Evolutionary conservation across 2,797 vertebrate genomes (phyloP), one percentile per base, ranked within the genome.

Genomic region (Enteromius fasciolatus): DNA sequence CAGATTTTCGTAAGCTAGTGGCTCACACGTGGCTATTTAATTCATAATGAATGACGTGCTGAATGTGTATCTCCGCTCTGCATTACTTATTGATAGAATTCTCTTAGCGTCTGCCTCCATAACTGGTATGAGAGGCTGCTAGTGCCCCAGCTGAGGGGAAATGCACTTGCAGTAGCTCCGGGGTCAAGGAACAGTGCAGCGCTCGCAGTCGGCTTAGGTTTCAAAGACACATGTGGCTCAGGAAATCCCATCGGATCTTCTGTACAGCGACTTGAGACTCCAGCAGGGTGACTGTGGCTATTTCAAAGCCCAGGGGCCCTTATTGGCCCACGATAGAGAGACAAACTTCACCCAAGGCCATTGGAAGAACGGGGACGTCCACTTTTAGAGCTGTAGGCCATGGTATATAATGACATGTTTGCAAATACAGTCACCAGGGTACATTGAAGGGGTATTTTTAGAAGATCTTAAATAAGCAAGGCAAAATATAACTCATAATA

Each of bases 11-110:
- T 76, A 78, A 54, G 77, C 74, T 84, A 39, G 41, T 74, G 73
- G 84, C 84, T 85, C 79, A 76, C 66, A 28, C 68, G 64, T 61
- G 83, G 82, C 83, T 77, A 59, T 88, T 87, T 83, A 77, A 88
- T 88, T 87, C 83, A 88, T 88, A 83, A 87, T 89, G 81, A 86
- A 88, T 89, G 86, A 86, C 28, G 41, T 72, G 64, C 66, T 85
- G 78, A 83, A 83, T 80, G 82, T 76, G 73, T 74, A 85, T 80
- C 80, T 82, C 83, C 48, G 61, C 78, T 86, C 67, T 64, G 54
- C 85, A 89, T 88, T 86, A 87, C 82, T 86, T 87, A 87, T 88
- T 78, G 67, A 85, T 78, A 63, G 59, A 54, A 84, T 86, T 78
- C 79, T 87, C 69, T 87, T 86, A 79, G 82, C 23, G 54, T 88